Percentiles rank a stretch among this genome's conserved stretches.
Conservation (phyloP, 2,797 vertebrate genomes). For the Myotis pilosus region DNA sequence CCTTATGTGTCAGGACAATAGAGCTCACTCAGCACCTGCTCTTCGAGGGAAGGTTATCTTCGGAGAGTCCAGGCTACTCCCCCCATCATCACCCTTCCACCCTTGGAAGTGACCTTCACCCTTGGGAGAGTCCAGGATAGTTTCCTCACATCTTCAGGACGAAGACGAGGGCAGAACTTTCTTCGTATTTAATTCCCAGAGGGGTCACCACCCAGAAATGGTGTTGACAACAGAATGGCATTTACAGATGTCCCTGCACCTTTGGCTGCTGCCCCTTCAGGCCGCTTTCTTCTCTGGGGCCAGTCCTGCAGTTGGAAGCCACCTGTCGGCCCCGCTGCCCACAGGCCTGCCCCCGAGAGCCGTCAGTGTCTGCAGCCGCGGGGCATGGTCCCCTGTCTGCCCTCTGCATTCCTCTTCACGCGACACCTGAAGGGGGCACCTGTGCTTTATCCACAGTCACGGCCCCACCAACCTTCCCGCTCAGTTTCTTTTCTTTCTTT, state of each 20-base stretch:
- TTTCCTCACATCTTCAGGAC: background rate
- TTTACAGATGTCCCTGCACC: background rate
- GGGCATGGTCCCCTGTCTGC: background rate
- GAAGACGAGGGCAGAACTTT: background rate
- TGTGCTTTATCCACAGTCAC: background rate
- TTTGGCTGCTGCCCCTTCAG: background rate
- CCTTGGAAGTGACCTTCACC: background rate
- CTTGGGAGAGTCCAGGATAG: background rate
- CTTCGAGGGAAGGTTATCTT: background rate
- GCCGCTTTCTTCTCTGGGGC: background rate
- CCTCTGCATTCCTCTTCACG: background rate
- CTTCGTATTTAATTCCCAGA: background rate
- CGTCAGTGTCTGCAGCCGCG: background rate
- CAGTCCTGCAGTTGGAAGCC: background rate
- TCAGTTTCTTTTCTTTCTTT: background rate
- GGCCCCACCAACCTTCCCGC: background rate
- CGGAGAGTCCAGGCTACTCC: background rate
- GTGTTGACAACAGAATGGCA: background rate
- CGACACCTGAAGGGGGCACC: background rate
- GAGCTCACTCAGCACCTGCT: background rate
- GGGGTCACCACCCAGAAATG: background rate
- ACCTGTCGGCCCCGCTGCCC: background rate
- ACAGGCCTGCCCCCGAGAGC: no score
- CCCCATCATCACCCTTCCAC: no score
- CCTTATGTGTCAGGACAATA: background rate